These are phyloP conservation scores for Scaptomyza flava DNA, from an alignment of 2,888 invertebrate genomes.

Conservation along the genomic window DNA sequence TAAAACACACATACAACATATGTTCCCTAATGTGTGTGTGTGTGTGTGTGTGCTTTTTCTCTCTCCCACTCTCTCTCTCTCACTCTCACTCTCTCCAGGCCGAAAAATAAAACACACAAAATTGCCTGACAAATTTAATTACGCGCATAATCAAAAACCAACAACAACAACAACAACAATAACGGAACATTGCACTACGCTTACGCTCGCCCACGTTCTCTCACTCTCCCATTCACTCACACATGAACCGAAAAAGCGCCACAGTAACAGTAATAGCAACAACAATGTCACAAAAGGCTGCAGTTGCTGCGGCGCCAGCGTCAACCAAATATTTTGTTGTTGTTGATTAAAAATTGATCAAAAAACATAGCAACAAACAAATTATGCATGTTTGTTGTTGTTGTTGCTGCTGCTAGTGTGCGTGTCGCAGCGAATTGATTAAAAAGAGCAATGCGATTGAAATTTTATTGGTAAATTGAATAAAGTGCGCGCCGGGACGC, in stretches of 20 bases:
- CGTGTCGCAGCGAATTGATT: slow-evolving; percentile 80
- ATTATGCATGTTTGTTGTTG: slow-evolving; percentile 60
- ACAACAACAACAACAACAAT: slow-evolving; percentile 36
- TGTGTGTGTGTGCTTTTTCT: background rate
- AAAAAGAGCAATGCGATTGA: slow-evolving; percentile 82
- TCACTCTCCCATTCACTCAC: background rate
- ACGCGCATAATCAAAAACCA: slow-evolving; percentile 53
- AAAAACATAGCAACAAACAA: slow-evolving; percentile 71
- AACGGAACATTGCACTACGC: slow-evolving; percentile 7
- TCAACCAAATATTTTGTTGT: slow-evolving; percentile 14
- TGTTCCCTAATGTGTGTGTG: background rate
- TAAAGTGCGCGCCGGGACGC: slow-evolving; percentile 66
- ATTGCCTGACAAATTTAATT: slow-evolving; percentile 68
- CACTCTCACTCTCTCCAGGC: slow-evolving; percentile 9
- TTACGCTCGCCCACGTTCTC: background rate
- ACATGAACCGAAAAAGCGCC: background rate
- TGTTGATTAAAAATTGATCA: slow-evolving; percentile 76
- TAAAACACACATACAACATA: background rate
- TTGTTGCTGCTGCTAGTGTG: slow-evolving; percentile 33
- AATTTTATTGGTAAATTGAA: slow-evolving; percentile 84
- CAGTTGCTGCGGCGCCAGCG: slow-evolving; percentile 28
- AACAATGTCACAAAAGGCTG: slow-evolving; percentile 43
- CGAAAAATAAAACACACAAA: slow-evolving; percentile 47
- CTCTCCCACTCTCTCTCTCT: background rate
- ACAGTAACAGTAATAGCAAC: slow-evolving; percentile 11